Percentiles rank a stretch among this genome's conserved stretches.
phyloP scores from a whole-genome alignment of 2,888 invertebrate genomes.

The Lasioglossum zephyrum region DNA sequence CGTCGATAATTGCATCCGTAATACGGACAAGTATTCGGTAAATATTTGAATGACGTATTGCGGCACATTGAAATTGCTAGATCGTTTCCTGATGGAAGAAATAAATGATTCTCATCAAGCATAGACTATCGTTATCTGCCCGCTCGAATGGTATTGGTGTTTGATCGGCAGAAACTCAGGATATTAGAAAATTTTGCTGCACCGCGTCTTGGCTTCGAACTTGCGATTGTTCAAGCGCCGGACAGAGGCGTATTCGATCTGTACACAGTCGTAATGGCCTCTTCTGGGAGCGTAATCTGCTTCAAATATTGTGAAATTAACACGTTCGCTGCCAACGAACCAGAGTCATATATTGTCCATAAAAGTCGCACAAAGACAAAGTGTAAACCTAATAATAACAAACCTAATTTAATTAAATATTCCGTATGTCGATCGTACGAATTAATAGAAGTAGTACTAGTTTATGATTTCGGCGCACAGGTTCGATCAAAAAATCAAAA shows the following conservation, averaged over 20 bases:
- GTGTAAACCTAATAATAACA: too few relatives aligned
- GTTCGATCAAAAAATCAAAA: too few relatives aligned
- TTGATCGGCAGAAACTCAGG: background rate
- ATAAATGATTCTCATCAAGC: conserved; percentile 50
- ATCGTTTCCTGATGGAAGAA: conserved; percentile 33
- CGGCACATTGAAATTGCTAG: conserved; percentile 34
- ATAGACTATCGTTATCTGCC: conserved; percentile 23
- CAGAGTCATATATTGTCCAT: background rate
- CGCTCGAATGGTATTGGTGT: conserved; percentile 24
- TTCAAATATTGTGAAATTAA: background rate
- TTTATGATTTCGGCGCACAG: too few relatives aligned
- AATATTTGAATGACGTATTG: conserved; percentile 70
- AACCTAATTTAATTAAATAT: too few relatives aligned
- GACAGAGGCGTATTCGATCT: background rate
- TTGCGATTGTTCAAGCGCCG: background rate
- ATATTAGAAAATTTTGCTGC: conserved; percentile 23
- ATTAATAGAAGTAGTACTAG: too few relatives aligned
- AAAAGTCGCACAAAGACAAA: too few relatives aligned
- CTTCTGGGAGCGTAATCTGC: background rate
- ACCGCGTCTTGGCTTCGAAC: conserved; percentile 4
- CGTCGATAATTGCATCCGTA: conserved; percentile 65
- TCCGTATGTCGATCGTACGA: too few relatives aligned
- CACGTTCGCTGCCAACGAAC: background rate
- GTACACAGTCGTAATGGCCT: background rate
- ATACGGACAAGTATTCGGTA: conserved; percentile 64